phyloP scores from a whole-genome alignment of 2,797 vertebrate species.

The Alauda arvensis region DNA sequence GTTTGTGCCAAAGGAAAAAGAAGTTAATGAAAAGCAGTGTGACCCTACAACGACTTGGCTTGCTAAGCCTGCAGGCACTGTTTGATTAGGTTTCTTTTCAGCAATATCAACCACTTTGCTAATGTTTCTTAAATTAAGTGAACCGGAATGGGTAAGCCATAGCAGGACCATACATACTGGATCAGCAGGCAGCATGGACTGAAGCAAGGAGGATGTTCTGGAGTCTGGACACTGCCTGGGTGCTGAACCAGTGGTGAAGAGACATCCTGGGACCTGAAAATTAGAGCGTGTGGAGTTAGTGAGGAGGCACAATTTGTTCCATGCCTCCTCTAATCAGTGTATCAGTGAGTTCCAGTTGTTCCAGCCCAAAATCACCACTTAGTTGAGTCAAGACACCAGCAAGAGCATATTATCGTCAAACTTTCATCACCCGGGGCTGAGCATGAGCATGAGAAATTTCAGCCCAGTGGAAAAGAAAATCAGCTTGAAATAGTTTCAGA shows the following conservation, averaged over 20 bases:
- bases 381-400: background rate
- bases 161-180: background rate
- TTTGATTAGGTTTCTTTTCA: background rate
- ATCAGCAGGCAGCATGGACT: background rate
- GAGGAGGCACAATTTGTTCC: background rate
- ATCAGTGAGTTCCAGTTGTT: slow-evolving; percentile 1
- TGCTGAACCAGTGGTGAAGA: background rate
- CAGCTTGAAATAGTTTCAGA: slow-evolving; percentile 2
- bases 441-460: background rate
- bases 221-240: background rate
- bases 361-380: slow-evolving; percentile 32
- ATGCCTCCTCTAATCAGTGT: background rate
- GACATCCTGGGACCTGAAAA: background rate
- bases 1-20: background rate
- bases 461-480: background rate
- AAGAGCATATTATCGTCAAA: slow-evolving; percentile 19
- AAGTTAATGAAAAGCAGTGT: background rate
- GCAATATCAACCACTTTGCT: background rate
- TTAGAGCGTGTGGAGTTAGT: background rate
- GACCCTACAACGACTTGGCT: background rate
- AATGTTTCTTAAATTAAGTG: background rate
- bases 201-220: background rate
- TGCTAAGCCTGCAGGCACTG: background rate
- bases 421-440: background rate
- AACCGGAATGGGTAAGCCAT: background rate